Evolutionary conservation across 2,888 invertebrate species (phyloP), one percentile per base, ranked within the genome.

Genomic region (Melinopterus prodromus): DNA sequence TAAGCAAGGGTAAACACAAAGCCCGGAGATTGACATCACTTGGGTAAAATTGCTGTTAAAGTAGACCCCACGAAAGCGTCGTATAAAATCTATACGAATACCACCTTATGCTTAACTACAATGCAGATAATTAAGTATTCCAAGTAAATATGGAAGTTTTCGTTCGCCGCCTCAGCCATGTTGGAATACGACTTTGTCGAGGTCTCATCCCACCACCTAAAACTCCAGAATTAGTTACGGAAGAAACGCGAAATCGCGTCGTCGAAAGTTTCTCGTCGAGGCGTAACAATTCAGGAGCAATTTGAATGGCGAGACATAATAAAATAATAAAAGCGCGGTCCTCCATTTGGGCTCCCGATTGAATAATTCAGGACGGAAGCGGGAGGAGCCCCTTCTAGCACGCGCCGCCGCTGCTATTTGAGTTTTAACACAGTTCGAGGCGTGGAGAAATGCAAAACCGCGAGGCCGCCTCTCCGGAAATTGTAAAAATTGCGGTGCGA

Each of bases 291-390:
- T 53, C 53, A 12, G 53, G 53, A 53, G 53, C 53, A 53, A 53
- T 53, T 53, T 53, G 53, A 53, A 53, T 53, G 53, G 53, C 53
- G 53, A 53, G 53, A 53, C 53, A 53, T 53, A 53, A 53, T 53
- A 53, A 53, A 53, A 53, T 53, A 53, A 53, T 53, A 53, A 53
- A 53, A 53, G 53, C 53, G 7, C 53, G 53, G 53, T 53, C 53
- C 53, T 53, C 53, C 53, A 53, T 53, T 53, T 53, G 53, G 53
- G 53, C 9, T 53, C 53, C 53, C 7, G 53, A 53, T 53, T 53
- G 53, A 53, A 53, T 53, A 53, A 53, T 53, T 53, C 53, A 53
- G 12, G 53, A 12, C 53, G 53, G 53, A 53, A 12, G 53, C 7
- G 9, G 53, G 53, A 53, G 53, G 53, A 53, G 9, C 53, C 53